These are phyloP conservation scores for Balanococcus diminutus DNA, from an alignment of 2,888 invertebrate genomes.

Conservation along the genomic window DNA sequence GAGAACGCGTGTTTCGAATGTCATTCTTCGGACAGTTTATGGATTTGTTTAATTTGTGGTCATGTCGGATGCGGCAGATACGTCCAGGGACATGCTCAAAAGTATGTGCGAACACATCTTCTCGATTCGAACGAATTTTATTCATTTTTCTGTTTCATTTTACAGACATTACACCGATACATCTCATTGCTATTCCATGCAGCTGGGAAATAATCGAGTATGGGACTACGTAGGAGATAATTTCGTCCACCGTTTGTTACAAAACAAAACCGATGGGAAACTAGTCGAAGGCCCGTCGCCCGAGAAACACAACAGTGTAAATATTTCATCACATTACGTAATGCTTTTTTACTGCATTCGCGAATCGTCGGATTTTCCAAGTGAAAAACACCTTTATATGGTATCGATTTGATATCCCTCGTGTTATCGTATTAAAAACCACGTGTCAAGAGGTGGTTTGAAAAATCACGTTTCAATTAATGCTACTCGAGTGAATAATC, in stretches of 20 bases:
- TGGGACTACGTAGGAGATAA: slow-evolving; percentile 99
- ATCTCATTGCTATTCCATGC: slow-evolving; percentile 96
- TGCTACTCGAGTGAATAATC: not conserved
- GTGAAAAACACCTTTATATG: not conserved
- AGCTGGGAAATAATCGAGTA: slow-evolving; percentile 92
- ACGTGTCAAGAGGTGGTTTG: not conserved
- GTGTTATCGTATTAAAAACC: not conserved
- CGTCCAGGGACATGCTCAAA: slow-evolving; percentile 87
- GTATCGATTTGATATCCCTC: not conserved
- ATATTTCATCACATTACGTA: not conserved
- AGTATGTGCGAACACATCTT: slow-evolving; percentile 60
- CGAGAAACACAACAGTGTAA: slow-evolving; percentile 55
- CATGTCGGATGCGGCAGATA: slow-evolving; percentile 97
- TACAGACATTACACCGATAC: slow-evolving; percentile 89
- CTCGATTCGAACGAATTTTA: not conserved
- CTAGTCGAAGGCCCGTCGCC: slow-evolving; percentile 74
- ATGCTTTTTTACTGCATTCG: no score
- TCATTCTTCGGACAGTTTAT: slow-evolving; percentile 78
- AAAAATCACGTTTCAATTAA: slow-evolving; percentile 31
- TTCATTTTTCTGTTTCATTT: slow-evolving; percentile 33
- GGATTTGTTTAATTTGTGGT: slow-evolving; percentile 99
- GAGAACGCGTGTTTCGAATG: slow-evolving; percentile 76
- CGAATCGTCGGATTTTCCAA: not conserved
- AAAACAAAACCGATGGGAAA: slow-evolving; percentile 96
- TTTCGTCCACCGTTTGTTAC: slow-evolving; percentile 93